Conservation (phyloP, 2,797 vertebrate species). For the Muscicapa striata region DNA sequence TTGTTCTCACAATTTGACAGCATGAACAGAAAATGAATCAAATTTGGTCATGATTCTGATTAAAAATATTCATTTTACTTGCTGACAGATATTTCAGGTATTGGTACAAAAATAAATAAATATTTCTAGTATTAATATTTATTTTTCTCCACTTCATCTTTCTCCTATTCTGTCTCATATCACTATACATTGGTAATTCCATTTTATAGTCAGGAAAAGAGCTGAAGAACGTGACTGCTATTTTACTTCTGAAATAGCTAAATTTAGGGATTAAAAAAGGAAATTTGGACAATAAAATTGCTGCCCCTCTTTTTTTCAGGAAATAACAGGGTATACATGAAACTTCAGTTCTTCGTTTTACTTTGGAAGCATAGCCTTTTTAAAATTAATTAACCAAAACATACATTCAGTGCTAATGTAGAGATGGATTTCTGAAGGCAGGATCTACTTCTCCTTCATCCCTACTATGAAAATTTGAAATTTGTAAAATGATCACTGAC, state of each 20-base stretch:
- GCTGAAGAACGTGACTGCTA: background rate
- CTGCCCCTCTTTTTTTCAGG: background rate
- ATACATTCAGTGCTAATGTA: background rate
- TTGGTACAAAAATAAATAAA: background rate
- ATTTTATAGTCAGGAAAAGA: background rate
- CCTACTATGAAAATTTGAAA: background rate
- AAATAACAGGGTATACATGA: background rate
- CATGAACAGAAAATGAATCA: background rate
- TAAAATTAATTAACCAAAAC: background rate
- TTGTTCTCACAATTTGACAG: background rate
- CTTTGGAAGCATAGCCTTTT: background rate
- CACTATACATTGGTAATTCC: background rate
- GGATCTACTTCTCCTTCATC: background rate
- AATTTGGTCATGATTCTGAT: background rate
- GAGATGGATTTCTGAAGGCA: background rate
- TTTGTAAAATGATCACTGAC: background rate
- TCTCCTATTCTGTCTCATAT: background rate
- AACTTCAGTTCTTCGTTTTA: background rate
- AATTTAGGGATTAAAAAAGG: background rate
- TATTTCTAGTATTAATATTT: background rate
- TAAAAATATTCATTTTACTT: background rate
- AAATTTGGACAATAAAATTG: background rate
- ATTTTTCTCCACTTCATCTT: background rate
- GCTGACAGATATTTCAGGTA: background rate
- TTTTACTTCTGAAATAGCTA: background rate